Percentiles rank a stretch among this genome's conserved stretches.
Conservation (phyloP, 1,140 invertebrate species). For the Cyclargus thomasi region DNA sequence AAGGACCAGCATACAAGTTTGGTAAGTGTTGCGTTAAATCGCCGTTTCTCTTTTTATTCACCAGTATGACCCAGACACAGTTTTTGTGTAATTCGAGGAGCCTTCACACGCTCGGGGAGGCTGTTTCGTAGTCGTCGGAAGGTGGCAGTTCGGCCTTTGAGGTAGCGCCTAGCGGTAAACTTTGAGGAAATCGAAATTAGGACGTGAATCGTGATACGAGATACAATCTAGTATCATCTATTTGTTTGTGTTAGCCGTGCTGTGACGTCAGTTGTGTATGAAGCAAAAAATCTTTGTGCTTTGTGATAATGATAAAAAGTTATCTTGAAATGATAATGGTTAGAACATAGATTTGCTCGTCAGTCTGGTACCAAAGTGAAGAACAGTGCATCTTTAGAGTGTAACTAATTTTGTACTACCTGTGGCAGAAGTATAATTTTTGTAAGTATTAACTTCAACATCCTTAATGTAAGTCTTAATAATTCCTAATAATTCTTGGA, state of each 20-base stretch:
- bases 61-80: conserved; percentile 40
- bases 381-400: not conserved
- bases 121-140: conserved; percentile 23
- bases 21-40: conserved; percentile 66
- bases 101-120: conserved; percentile 37
- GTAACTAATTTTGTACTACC: not conserved
- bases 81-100: conserved; percentile 33
- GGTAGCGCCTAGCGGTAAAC: conserved; percentile 40
- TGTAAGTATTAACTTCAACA: not conserved
- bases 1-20: conserved; percentile 49
- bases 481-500: not conserved
- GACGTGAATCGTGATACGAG: conserved; percentile 30
- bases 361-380: conserved; percentile 1
- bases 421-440: not conserved
- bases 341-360: conserved; percentile 38
- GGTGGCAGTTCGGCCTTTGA: conserved; percentile 19
- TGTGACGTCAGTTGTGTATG: conserved; percentile 55
- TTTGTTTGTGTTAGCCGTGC: conserved; percentile 56
- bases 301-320: conserved; percentile 58
- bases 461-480: not conserved
- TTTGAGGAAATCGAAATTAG: conserved; percentile 44
- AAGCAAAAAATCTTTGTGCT: conserved; percentile 52
- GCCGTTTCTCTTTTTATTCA: conserved; percentile 54
- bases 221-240: conserved; percentile 31
- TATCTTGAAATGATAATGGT: conserved; percentile 53